Evolutionary conservation across 2,888 invertebrate species (phyloP).

Genomic region (Molanna angustata): DNA sequence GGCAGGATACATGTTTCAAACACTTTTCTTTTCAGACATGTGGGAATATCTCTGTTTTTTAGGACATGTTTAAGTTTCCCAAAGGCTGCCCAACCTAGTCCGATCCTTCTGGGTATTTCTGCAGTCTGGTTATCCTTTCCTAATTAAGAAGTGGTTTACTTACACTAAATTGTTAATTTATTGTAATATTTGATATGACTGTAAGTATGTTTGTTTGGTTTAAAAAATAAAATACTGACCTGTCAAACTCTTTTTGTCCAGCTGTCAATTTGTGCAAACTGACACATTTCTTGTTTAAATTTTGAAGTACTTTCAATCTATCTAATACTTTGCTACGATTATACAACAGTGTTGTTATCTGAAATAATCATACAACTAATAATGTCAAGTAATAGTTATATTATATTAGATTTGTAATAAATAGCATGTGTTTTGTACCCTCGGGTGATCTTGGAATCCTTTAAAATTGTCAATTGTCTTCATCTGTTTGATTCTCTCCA

Average conservation of each 20-base stretch:
- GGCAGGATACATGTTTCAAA: too few species aligned
- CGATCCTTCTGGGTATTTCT: too few species aligned
- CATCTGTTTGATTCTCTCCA: conserved; percentile 11
- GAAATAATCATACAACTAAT: too few species aligned
- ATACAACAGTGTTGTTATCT: conserved; percentile 47
- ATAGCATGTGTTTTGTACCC: conserved; percentile 5
- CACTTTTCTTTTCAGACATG: too few species aligned
- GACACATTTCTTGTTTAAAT: conserved; percentile 46
- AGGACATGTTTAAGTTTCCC: too few species aligned
- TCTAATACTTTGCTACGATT: conserved; percentile 47
- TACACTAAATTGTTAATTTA: not conserved
- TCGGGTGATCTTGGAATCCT: conserved; percentile 12
- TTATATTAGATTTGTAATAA: too few species aligned
- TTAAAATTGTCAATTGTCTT: conserved; percentile 4
- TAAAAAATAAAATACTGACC: conserved; percentile 37
- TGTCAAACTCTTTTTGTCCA: conserved; percentile 45
- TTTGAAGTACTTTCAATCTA: conserved; percentile 44
- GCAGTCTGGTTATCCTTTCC: too few species aligned
- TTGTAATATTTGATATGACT: not conserved
- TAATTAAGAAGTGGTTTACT: too few species aligned
- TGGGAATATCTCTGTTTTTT: too few species aligned
- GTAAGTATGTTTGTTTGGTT: not conserved
- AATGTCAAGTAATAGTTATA: too few species aligned
- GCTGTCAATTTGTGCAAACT: conserved; percentile 47
- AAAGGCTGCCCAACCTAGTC: too few species aligned